phyloP scores from a whole-genome alignment of 2,113 vertebrate species.

The Macrotis lagotis region DNA sequence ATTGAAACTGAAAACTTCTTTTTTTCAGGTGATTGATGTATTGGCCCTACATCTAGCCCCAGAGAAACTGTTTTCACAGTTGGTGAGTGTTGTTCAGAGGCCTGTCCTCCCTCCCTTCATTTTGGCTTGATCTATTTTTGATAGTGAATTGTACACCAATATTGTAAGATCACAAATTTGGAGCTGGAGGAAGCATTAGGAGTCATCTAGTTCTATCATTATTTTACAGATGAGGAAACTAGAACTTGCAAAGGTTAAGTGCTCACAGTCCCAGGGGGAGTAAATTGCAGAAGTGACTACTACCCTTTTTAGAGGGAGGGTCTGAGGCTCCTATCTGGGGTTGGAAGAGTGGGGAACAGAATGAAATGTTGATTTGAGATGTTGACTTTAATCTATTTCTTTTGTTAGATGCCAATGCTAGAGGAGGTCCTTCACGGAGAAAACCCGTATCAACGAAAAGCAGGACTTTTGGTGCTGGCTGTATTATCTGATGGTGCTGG shows the following conservation, averaged over 20 bases:
- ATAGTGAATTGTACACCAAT: background rate
- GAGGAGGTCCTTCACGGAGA: constrained; percentile 86
- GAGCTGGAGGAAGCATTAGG: background rate
- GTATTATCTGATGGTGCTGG: constrained; percentile 93
- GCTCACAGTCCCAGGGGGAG: background rate
- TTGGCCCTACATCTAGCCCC: constrained; percentile 92
- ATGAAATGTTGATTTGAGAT: background rate
- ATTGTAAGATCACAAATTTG: background rate
- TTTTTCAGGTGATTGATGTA: constrained; percentile 89
- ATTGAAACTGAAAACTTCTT: background rate
- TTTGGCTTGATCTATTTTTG: background rate
- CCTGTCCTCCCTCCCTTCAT: background rate
- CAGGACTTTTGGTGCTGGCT: constrained; percentile 91
- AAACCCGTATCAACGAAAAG: constrained; percentile 89
- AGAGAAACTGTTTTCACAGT: constrained; percentile 89
- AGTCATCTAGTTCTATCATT: background rate
- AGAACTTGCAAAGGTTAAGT: background rate
- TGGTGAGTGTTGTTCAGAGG: constrained; percentile 82
- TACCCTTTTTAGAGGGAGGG: background rate
- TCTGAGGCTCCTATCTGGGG: background rate
- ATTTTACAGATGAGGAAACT: background rate
- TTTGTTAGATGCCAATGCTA: constrained; percentile 86
- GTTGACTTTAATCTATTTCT: background rate
- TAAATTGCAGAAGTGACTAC: background rate
- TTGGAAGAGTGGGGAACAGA: background rate